A percentile compares a stretch with the other conserved stretches of the same genome.
Conservation (phyloP, 1,140 invertebrate genomes). For the Pseudomyrmex flavicornis region DNA sequence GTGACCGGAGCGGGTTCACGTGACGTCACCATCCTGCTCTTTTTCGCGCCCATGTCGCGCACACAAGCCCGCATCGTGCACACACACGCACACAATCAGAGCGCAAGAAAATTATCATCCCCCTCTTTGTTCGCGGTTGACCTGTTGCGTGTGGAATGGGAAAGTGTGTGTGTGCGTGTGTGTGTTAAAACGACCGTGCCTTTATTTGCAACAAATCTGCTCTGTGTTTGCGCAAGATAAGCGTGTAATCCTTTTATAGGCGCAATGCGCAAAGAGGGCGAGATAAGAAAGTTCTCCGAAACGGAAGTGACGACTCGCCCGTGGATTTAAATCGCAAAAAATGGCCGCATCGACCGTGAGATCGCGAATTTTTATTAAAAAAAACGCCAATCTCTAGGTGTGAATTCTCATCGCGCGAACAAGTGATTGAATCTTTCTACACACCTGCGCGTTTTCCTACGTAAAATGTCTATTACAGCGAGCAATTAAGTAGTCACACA, state of each 20-base stretch:
- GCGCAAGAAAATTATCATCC: slow-evolving; percentile 54
- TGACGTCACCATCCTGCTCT: slow-evolving; percentile 69
- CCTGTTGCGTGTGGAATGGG: slow-evolving; percentile 32
- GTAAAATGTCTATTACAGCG: background rate
- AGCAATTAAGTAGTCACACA: slow-evolving; percentile 21
- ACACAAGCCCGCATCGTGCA: background rate
- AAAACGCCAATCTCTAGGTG: background rate
- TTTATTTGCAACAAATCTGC: background rate
- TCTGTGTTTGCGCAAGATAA: slow-evolving; percentile 25
- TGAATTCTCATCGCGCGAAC: background rate
- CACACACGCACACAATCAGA: background rate
- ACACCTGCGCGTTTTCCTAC: background rate
- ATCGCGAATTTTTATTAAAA: too few relatives aligned
- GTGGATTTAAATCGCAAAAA: background rate
- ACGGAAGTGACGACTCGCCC: background rate
- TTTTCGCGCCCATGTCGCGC: slow-evolving; percentile 51
- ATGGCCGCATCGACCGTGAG: too few relatives aligned
- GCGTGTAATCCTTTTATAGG: background rate
- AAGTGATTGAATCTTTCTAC: background rate
- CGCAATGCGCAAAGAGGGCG: background rate
- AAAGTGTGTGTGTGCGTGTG: slow-evolving; percentile 5
- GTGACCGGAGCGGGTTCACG: slow-evolving; percentile 40
- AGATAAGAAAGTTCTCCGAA: background rate
- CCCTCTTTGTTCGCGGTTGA: background rate
- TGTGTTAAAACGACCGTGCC: background rate